Conservation (phyloP, 92 coral and sea anemone genomes). For the Parazoanthus swiftii region DNA sequence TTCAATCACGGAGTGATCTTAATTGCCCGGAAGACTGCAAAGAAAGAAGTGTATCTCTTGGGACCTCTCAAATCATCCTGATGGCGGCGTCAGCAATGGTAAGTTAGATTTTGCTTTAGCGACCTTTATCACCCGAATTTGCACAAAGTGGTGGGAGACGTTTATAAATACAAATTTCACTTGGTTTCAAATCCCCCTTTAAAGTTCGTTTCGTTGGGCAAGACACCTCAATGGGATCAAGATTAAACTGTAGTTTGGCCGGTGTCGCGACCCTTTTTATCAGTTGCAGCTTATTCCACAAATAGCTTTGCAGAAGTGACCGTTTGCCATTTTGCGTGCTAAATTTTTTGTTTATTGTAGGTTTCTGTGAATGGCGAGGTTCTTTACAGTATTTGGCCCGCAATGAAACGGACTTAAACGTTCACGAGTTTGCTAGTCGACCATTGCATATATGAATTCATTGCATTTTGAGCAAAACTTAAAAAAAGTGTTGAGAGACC, state of each 20-base stretch:
- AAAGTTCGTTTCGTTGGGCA: neutral
- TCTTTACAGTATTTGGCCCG: no score
- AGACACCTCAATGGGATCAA: neutral
- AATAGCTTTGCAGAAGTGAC: neutral
- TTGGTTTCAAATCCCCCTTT: neutral
- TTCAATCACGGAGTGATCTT: neutral
- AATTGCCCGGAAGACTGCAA: neutral
- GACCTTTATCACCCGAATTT: neutral
- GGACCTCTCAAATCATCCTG: neutral
- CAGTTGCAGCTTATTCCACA: neutral
- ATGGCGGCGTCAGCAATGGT: constrained; percentile 42
- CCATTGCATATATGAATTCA: neutral
- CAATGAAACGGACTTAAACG: no score
- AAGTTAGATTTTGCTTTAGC: neutral
- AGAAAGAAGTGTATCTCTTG: constrained; percentile 10
- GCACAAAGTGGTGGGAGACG: neutral
- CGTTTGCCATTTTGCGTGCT: neutral
- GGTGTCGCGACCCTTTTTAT: neutral
- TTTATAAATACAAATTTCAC: neutral
- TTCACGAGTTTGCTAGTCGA: no score
- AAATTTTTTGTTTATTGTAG: no score
- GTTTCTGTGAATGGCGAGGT: no score
- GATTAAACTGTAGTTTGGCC: neutral
- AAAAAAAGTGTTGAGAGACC: neutral
- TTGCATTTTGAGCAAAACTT: neutral